These are phyloP conservation scores for Sphaeramia orbicularis DNA, from an alignment of 2,797 vertebrate genomes.

Conservation along the genomic window DNA sequence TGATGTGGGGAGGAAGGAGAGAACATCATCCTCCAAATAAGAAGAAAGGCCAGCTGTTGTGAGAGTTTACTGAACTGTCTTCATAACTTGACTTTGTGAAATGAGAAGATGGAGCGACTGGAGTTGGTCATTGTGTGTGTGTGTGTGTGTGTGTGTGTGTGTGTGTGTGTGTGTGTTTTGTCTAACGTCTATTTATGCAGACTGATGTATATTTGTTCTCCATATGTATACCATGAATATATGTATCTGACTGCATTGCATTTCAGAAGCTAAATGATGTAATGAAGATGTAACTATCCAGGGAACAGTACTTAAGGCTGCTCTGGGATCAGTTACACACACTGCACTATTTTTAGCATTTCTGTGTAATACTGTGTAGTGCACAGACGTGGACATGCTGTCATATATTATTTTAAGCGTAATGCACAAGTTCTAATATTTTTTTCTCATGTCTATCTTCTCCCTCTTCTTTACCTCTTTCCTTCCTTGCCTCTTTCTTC, in stretches of 20 bases:
- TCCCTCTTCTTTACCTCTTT: background rate
- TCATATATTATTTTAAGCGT: too few species aligned
- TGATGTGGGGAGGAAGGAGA: constrained; percentile 30
- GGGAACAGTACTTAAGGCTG: background rate
- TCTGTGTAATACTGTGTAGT: background rate
- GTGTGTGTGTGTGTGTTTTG: background rate
- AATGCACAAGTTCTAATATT: constrained; percentile 19
- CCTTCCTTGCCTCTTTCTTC: constrained; percentile 43
- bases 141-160: background rate
- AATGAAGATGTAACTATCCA: constrained; percentile 20
- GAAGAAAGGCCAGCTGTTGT: constrained; percentile 92
- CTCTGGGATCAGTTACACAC: constrained; percentile 8
- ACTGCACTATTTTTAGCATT: constrained; percentile 14
- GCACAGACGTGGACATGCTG: too few species aligned
- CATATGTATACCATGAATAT: constrained; percentile 7
- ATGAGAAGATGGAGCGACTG: constrained; percentile 32
- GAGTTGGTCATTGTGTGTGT: background rate
- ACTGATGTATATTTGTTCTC: constrained; percentile 10
- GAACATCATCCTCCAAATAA: constrained; percentile 79
- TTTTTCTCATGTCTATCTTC: background rate
- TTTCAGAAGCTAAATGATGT: constrained; percentile 9
- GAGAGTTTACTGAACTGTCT: constrained; percentile 71
- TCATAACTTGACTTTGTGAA: constrained; percentile 64
- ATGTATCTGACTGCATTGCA: constrained; percentile 15
- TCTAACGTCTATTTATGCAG: constrained; percentile 5